A percentile compares a stretch with the other conserved stretches of the same genome.
phyloP scores from a whole-genome alignment of 2,797 vertebrate species.

The Alectoris magna region DNA sequence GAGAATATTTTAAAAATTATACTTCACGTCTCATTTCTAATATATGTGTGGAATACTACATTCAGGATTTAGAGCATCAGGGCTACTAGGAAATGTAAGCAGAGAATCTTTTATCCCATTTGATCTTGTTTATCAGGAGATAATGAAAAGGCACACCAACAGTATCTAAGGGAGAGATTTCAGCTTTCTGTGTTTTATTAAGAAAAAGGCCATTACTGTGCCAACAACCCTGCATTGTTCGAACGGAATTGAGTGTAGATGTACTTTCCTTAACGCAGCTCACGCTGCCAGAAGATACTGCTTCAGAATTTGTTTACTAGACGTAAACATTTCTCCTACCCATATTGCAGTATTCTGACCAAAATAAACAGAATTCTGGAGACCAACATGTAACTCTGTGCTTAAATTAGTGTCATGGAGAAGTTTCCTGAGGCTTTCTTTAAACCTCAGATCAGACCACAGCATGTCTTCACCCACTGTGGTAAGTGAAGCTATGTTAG shows the following conservation, averaged over 20 bases:
- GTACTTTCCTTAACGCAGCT: not conserved
- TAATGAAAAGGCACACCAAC: not conserved
- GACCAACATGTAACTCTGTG: slow-evolving; percentile 26
- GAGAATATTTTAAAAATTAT: not conserved
- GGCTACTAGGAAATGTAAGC: not conserved
- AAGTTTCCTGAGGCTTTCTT: slow-evolving; percentile 58
- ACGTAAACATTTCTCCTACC: slow-evolving; percentile 49
- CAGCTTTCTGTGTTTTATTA: not conserved
- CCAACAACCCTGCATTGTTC: not conserved
- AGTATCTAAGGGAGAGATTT: not conserved
- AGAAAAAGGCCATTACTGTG: not conserved
- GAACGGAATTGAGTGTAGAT: not conserved
- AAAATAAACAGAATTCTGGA: slow-evolving; percentile 64
- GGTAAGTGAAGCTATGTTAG: slow-evolving; percentile 45
- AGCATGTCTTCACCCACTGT: slow-evolving; percentile 57
- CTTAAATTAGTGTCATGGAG: slow-evolving; percentile 48
- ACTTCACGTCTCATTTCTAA: not conserved
- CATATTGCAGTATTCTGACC: slow-evolving; percentile 33
- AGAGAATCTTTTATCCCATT: not conserved
- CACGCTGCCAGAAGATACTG: not conserved
- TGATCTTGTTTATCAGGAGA: not conserved
- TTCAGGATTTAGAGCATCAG: rapidly evolving
- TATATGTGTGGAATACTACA: not conserved
- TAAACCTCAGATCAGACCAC: slow-evolving; percentile 67
- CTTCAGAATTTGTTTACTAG: slow-evolving; percentile 45